These are phyloP conservation scores for Podarcis muralis DNA, from an alignment of 2,113 vertebrate species.

Conservation along the genomic window DNA sequence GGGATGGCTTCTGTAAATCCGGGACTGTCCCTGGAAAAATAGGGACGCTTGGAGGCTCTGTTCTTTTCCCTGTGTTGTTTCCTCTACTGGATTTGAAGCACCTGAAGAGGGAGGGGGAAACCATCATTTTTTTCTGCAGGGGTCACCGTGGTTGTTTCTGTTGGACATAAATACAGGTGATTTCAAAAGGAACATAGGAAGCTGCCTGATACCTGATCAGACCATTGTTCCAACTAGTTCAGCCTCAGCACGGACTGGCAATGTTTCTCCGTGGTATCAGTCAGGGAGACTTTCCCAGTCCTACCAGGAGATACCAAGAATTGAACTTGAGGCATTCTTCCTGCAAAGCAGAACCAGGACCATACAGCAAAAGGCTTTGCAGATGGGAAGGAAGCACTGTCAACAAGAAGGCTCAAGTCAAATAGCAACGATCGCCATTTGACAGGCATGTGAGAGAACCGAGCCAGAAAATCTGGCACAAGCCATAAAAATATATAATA, in stretches of 20 bases:
- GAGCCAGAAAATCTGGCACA: background rate
- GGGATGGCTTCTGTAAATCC: no score
- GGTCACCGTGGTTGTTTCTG: background rate
- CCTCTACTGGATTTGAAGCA: background rate
- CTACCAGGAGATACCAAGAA: no score
- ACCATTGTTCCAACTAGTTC: no score
- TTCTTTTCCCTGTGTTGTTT: background rate
- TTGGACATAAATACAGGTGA: background rate
- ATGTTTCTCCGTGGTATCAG: no score
- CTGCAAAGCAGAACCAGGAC: background rate
- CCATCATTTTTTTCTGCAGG: background rate
- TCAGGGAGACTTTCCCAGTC: no score
- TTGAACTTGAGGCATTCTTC: no score
- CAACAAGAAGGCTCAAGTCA: background rate
- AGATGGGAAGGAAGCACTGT: background rate
- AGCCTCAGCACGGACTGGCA: no score
- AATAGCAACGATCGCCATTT: background rate
- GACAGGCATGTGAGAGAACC: background rate
- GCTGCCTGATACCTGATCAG: no score
- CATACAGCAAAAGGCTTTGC: background rate
- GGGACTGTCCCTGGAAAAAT: no score
- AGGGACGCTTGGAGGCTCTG: no score
- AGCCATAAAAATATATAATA: background rate
- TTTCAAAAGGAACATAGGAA: no score
- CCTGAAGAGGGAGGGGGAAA: background rate